Base-by-base conservation (phyloP, 2,113 vertebrate genomes). In the Sander lucioperca region DNA sequence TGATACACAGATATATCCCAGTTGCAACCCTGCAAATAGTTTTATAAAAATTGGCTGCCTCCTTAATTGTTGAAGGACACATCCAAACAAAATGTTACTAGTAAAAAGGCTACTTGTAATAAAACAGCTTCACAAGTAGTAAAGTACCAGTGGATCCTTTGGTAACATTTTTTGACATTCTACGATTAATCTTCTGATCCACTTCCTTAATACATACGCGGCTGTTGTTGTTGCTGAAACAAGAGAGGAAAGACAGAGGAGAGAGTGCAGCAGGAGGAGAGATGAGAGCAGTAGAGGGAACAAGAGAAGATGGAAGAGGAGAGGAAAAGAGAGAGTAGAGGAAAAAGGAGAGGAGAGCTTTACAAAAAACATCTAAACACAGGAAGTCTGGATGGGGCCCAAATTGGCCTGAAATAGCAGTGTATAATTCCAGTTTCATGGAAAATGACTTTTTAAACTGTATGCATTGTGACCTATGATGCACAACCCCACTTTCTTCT, bases 21-120 rank as follows among this genome's bases (percentile, higher is more conserved):
- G 21, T 33, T 82, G 85, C 82, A 74, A 68, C 72, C 19, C 63
- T 74, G 85, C 79, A 85, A 82, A 84, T 76, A 79, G 43, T 84
- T 84, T 81, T 19, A 53, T 21, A 84, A 53, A 80, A 83, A 80
- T 4, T 67, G 50, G 30, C 80, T 27, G 30, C 54, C 25, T 12
- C 13, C 2, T 50, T 39, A 77, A 79, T 57, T 64, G 61, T 69
- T 57, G 21, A 57, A 69, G 16, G 53, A 10, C 58, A 57, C 1
- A 5, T 53, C 36, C 23, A 47, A 8, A 18, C 33, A 54, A 25
- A 54, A 61, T 58, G 25, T 45, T 62, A 61, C 59, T 36, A 25
- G 39, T 43, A 48, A 66, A n/a, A 66, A 47, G 15, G 9, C 64
- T 9, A 43, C 69, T 54, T n/a, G 10, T 43, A 19, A 43, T 10